These are phyloP conservation scores for Saturnia pavonia DNA, from an alignment of 2,888 invertebrate genomes.

Conservation along the genomic window DNA sequence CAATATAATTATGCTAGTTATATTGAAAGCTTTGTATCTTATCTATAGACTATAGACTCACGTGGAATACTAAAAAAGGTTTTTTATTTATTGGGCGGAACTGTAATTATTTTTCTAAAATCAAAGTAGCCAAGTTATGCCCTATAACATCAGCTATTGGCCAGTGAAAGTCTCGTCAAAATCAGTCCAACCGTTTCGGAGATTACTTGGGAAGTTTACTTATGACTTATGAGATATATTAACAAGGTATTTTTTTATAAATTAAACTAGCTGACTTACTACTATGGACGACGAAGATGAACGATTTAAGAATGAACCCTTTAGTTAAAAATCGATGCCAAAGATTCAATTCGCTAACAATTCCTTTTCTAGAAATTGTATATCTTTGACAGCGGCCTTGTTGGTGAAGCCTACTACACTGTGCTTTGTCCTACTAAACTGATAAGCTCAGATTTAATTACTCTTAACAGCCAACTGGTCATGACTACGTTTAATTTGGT, in stretches of 20 bases:
- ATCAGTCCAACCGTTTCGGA: no score
- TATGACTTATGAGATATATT: no score
- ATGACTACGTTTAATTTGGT: not conserved
- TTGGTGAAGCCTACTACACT: slow-evolving; percentile 66
- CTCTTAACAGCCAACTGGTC: slow-evolving; percentile 25
- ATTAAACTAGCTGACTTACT: slow-evolving; percentile 35
- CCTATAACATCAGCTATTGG: no score
- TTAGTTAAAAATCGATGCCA: not conserved
- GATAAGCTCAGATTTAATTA: slow-evolving; percentile 64
- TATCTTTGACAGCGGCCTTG: slow-evolving; percentile 65
- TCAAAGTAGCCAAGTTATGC: no score
- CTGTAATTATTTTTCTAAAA: no score
- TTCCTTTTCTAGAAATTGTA: slow-evolving; percentile 49
- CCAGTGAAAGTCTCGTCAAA: no score
- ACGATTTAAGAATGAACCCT: slow-evolving; percentile 30
- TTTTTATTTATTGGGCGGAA: no score
- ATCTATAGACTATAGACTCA: no score
- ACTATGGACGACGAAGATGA: not conserved
- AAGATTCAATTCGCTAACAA: slow-evolving; percentile 4
- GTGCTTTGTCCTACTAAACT: slow-evolving; percentile 73
- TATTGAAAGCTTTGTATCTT: no score
- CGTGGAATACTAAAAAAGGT: no score
- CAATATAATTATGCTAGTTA: no score
- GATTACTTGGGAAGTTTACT: no score
- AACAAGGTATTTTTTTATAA: slow-evolving; percentile 7